phyloP scores from a whole-genome alignment of 2,113 vertebrate species.

The Odocoileus virginianus region DNA sequence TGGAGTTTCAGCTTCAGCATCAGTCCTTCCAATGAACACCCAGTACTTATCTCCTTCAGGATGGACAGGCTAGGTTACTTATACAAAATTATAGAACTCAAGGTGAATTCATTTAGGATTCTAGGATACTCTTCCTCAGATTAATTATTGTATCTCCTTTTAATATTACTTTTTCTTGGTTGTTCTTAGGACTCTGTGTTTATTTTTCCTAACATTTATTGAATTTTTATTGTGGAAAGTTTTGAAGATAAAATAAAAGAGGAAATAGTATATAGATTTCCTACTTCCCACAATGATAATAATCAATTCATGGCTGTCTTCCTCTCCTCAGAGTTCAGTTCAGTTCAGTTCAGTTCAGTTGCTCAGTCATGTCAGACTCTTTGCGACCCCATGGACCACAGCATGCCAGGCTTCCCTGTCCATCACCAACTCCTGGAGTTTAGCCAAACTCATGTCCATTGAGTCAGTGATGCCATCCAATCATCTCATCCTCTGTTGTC shows the following conservation, averaged over 20 bases:
- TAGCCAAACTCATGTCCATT: neutral
- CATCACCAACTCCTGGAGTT: neutral
- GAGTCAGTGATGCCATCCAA: neutral
- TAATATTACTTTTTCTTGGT: neutral
- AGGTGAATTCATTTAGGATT: constrained; percentile 17
- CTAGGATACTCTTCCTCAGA: neutral
- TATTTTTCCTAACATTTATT: neutral
- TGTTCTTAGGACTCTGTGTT: neutral
- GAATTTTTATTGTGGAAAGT: neutral
- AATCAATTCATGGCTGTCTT: neutral
- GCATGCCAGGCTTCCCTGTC: neutral
- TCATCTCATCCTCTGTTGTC: neutral
- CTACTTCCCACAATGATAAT: neutral
- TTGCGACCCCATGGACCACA: neutral
- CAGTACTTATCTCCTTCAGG: no score
- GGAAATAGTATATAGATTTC: neutral
- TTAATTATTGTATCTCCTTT: neutral
- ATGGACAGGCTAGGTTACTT: neutral
- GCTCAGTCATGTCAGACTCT: neutral
- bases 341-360: neutral
- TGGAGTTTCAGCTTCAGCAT: no score
- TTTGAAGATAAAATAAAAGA: neutral
- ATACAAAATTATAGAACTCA: neutral
- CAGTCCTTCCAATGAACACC: no score
- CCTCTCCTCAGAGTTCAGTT: neutral